Conservation (phyloP, 92 coral and sea anemone species). For the Siderastrea siderea region DNA sequence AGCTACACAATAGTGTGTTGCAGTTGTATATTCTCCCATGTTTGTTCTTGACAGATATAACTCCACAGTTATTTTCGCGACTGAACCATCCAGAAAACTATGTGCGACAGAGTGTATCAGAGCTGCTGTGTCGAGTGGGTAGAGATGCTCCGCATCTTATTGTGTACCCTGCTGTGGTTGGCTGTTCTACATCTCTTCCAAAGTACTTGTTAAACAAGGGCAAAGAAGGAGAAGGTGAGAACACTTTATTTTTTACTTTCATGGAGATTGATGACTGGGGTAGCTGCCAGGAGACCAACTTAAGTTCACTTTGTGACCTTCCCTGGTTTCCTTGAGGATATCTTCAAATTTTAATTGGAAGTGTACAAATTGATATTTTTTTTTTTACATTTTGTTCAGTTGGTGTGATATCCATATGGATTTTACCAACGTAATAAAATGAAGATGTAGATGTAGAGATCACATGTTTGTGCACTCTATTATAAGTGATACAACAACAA, state of each 20-base stretch:
- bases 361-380: too few relatives aligned
- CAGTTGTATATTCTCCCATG: neutral
- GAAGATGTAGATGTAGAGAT: too few relatives aligned
- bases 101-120: constrained; percentile 96
- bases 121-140: constrained; percentile 95
- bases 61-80: constrained; percentile 97
- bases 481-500: too few relatives aligned
- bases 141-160: constrained; percentile 97
- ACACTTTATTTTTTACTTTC: neutral
- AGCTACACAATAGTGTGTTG: neutral
- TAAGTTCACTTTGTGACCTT: too few relatives aligned
- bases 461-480: too few relatives aligned
- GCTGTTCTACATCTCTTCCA: constrained; percentile 84
- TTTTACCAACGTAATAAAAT: too few relatives aligned
- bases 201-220: constrained; percentile 74
- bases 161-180: constrained; percentile 97
- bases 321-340: too few relatives aligned
- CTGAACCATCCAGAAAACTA: constrained; percentile 97
- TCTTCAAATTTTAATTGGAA: too few relatives aligned
- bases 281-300: too few relatives aligned
- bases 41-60: constrained; percentile 74
- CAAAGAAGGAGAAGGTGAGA: constrained; percentile 63
- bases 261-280: neutral
- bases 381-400: too few relatives aligned
- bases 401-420: too few relatives aligned